phyloP scores from a whole-genome alignment of 2,797 vertebrate genomes.

The Bovichtus variegatus region DNA sequence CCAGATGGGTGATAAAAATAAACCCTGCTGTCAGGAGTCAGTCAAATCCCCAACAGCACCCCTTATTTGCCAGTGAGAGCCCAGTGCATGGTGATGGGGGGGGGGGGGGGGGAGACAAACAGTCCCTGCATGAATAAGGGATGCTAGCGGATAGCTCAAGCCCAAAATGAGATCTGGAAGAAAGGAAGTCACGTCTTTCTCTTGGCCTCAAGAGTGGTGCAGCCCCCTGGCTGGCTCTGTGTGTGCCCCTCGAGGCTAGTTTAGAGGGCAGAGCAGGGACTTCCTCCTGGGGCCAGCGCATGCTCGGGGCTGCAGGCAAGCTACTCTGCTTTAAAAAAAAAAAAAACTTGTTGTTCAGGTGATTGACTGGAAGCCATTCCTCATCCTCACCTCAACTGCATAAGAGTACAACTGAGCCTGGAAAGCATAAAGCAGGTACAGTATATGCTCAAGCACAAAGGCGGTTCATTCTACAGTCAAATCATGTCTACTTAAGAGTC shows the following conservation, averaged over 20 bases:
- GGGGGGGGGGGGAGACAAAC: slow-evolving; percentile 66
- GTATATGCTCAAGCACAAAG: slow-evolving; percentile 25
- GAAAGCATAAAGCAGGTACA: slow-evolving; percentile 28
- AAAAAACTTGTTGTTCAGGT: slow-evolving; percentile 65
- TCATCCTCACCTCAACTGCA: slow-evolving; percentile 40
- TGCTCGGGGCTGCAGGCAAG: slow-evolving; percentile 56
- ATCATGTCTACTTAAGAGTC: slow-evolving; percentile 55
- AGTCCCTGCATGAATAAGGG: slow-evolving; percentile 73
- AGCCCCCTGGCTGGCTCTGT: slow-evolving; percentile 67
- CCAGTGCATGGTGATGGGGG: slow-evolving; percentile 59
- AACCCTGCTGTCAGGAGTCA: slow-evolving; percentile 81
- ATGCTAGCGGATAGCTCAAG: slow-evolving; percentile 55
- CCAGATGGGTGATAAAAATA: slow-evolving; percentile 87
- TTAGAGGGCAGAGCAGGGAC: slow-evolving; percentile 68
- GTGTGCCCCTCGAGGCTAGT: slow-evolving; percentile 73
- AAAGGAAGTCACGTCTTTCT: slow-evolving; percentile 75
- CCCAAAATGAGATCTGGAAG: slow-evolving; percentile 67
- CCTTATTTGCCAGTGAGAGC: slow-evolving; percentile 62
- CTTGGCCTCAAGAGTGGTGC: slow-evolving; percentile 65
- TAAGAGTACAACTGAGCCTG: slow-evolving; percentile 29
- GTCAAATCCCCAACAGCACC: slow-evolving; percentile 76
- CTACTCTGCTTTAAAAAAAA: slow-evolving; percentile 64
- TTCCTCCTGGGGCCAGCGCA: slow-evolving; percentile 55
- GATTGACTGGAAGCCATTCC: slow-evolving; percentile 43
- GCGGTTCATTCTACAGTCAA: slow-evolving; percentile 50